Evolutionary conservation across 2,888 invertebrate species (phyloP), one percentile per base, ranked within the genome.

Genomic region (Clostera curtula): DNA sequence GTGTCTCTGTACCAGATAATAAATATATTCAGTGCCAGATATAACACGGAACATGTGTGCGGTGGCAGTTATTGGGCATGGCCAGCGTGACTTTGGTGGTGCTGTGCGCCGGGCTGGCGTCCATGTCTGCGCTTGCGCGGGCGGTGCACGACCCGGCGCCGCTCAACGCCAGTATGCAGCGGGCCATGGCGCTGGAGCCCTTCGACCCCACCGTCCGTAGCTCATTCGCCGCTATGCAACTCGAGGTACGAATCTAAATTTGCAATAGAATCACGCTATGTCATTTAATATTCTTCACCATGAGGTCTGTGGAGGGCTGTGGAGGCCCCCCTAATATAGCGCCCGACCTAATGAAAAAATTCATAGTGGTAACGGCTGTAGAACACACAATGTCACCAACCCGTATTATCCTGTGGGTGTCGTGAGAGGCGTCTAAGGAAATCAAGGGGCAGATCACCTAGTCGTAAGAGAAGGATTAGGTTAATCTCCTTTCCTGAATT

Each of bases 201-300:
- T 41, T 49, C 26, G 72, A 77, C 29, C 59, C 71, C 1, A 59
- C 68, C 12, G 68, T 77, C 3, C 52, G 62, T 15, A 66, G 56
- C 45, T 67, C 79, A 10, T 73, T 80, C 37, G 57, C 69, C 4
- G 58, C 75, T 5, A 79, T 82, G 80, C 82, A 82, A 44, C 48
- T 72, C 23, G 75, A 80, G 62, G 82, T 79, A 40, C 12, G 24
- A 29, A 14, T 9, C 11, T 7, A 4, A 7, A 7, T 14, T 11
- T 4, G 7, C 5, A 28, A 5, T 22, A 21, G n/a, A 5, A 16
- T 36, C 1, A n/a, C 1, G 7, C 2, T 8, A 1, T 19, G 8
- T 14, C 12, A n/a, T 18, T 10, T 17, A 14, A 8, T n/a, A n/a
- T 5, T 18, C 18, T 18, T 18, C 18, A 5, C 4, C n/a, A n/a